phyloP scores from a whole-genome alignment of 2,888 invertebrate genomes.

The Calameuta idolon region DNA sequence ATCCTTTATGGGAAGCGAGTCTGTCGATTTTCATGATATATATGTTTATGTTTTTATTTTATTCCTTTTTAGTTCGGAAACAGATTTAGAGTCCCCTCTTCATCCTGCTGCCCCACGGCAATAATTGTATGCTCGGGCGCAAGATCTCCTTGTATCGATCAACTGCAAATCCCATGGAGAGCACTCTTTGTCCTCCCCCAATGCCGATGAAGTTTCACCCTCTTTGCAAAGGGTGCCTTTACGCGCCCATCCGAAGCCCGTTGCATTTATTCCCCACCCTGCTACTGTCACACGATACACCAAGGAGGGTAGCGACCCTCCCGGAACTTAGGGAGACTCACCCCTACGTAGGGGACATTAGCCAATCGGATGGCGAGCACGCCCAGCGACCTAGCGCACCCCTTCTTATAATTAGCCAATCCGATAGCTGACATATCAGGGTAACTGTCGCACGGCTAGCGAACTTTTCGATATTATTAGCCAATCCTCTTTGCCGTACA shows the following conservation, averaged over 20 bases:
- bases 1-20: not conserved
- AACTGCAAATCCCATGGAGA: constrained; percentile 10
- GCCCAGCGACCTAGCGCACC: constrained; percentile 53
- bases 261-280: constrained; percentile 1
- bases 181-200: constrained; percentile 3
- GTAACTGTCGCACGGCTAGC: constrained; percentile 6
- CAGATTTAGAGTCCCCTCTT: not conserved
- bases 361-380: constrained; percentile 55
- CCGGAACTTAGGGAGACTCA: constrained; percentile 14
- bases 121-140: constrained; percentile 2
- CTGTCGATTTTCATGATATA: not conserved
- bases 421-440: constrained; percentile 32
- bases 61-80: not conserved
- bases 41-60: not conserved
- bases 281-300: constrained; percentile 5
- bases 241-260: not conserved
- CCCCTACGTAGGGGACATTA: constrained; percentile 31
- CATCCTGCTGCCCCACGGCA: not conserved
- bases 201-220: constrained; percentile 4
- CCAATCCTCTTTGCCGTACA: not conserved
- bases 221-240: constrained; percentile 1
- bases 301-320: constrained; percentile 30
- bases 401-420: constrained; percentile 59
- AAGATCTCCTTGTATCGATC: constrained; percentile 8
- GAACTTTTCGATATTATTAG: constrained; percentile 2